Base-by-base conservation (phyloP, 37 sponge, comb jelly and placozoan genomes). In the Lycopodina hypogea region DNA sequence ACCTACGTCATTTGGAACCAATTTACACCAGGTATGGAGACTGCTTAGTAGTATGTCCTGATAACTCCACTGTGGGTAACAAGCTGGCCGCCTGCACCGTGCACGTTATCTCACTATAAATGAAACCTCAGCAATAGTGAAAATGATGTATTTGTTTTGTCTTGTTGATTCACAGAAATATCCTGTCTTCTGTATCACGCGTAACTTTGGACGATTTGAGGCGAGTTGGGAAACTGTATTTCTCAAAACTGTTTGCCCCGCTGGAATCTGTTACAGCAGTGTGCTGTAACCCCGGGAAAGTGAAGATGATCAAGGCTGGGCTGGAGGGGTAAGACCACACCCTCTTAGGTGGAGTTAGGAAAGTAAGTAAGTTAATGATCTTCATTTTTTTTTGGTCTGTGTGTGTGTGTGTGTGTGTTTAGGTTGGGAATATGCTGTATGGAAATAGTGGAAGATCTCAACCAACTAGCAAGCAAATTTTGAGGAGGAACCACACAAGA, bases 281-380 rank as follows among this genome's bases (percentile, higher is more conserved):
- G 37, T 87, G 90, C 59, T 93, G 94, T 56, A 95, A 87, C 60
- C 84, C 93, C 51, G 79, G 77, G 33, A 95, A 95, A 53, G 88
- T 86, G 0, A 56, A 78, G 36, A 90, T 93, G 38, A 76, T 95
- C 50, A 79, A 51, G 73, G 67, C 53, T 3, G 79, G 87, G 9
- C 78, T 95, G 60, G 69, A 78, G 50, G 45, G 33, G 94, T 87
- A 63, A 93, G 93, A 24, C 26, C 48, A 45, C 48, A 45, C 48
- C 48, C 48, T 12, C 9, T 45, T 9, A 9, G 4, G 48, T 9
- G 9, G 48, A 45, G 48, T 45, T 45, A 9, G 48, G 9, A 45
- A 9, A 4, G 4, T 45, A 45, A 12, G 48, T 4, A 45, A 4
- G 4, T 4, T 45, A 9, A 45, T 45, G 48, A 45, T 45, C 48